These are phyloP conservation scores for Cerastoderma edule DNA, from an alignment of 2,888 invertebrate species.

Conservation along the genomic window DNA sequence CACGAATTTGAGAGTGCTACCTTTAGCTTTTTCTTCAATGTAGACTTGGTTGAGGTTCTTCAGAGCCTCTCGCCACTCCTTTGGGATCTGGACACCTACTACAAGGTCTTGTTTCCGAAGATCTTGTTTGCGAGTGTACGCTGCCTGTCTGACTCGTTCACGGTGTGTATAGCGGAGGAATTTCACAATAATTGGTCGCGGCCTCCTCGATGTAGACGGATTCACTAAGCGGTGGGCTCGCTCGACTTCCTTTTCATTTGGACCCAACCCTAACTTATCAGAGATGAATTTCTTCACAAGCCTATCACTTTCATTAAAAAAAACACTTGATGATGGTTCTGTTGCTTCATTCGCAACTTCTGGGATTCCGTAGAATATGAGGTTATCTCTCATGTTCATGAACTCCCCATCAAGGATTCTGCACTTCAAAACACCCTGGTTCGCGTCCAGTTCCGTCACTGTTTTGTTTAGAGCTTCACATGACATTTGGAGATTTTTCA, in stretches of 20 bases:
- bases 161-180: conserved; percentile 19
- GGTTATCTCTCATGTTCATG: conserved; percentile 18
- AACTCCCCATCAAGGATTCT: conserved; percentile 25
- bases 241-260: conserved; percentile 15
- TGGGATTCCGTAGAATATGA: conserved; percentile 29
- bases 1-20: conserved; percentile 9
- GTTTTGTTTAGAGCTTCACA: conserved; percentile 15
- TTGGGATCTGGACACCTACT: conserved; percentile 34
- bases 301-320: neutral
- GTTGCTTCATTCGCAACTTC: neutral
- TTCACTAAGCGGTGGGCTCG: conserved; percentile 26
- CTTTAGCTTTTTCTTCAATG: conserved; percentile 4
- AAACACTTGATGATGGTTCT: neutral
- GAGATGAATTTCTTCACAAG: conserved; percentile 21
- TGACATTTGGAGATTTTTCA: conserved; percentile 16
- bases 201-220: neutral
- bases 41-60: neutral
- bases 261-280: conserved; percentile 6
- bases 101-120: conserved; percentile 7
- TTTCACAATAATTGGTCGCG: conserved; percentile 26
- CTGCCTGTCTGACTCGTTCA: conserved; percentile 18
- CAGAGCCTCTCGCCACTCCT: conserved; percentile 10
- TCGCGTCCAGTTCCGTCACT: neutral
- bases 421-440: conserved; percentile 1
- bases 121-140: neutral